These are phyloP conservation scores for Yasuhikotakia modesta DNA, from an alignment of 2,797 vertebrate genomes.

Conservation along the genomic window DNA sequence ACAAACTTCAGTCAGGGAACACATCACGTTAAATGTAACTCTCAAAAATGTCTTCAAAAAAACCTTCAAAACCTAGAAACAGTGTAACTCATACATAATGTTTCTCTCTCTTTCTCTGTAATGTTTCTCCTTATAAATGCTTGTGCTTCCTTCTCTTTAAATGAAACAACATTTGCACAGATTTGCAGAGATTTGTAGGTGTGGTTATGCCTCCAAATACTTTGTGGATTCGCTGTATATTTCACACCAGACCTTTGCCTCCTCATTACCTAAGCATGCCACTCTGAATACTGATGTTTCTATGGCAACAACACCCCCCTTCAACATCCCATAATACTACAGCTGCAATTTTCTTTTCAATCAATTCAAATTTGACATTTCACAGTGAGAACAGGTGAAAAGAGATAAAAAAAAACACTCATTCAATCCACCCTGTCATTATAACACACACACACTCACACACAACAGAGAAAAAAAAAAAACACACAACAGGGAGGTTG, in stretches of 20 bases:
- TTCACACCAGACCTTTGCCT: conserved; percentile 7
- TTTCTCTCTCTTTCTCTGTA: too few species aligned
- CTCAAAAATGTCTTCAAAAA: too few species aligned
- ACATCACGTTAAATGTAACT: too few species aligned
- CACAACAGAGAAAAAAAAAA: conserved; percentile 15
- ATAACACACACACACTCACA: conserved; percentile 5
- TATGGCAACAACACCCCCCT: conserved; percentile 20
- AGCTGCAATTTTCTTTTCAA: conserved; percentile 40
- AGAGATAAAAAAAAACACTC: conserved; percentile 26
- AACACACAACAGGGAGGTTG: conserved; percentile 26
- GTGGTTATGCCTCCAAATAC: background rate
- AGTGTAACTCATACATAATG: too few species aligned
- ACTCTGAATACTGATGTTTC: conserved; percentile 13
- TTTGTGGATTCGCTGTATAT: background rate
- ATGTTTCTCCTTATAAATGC: background rate
- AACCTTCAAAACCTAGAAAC: too few species aligned
- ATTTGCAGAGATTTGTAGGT: conserved; percentile 2
- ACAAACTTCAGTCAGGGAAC: too few species aligned
- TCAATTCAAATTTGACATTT: conserved; percentile 47
- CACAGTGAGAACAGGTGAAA: conserved; percentile 33
- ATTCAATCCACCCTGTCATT: conserved; percentile 6
- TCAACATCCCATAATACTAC: conserved; percentile 25
- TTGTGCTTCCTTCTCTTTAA: background rate
- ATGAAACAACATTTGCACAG: conserved; percentile 1
- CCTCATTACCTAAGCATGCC: conserved; percentile 32